Evolutionary conservation across 2,797 vertebrate genomes (phyloP), one percentile per base, ranked within the genome.

Genomic region (Bovichtus diacanthus): DNA sequence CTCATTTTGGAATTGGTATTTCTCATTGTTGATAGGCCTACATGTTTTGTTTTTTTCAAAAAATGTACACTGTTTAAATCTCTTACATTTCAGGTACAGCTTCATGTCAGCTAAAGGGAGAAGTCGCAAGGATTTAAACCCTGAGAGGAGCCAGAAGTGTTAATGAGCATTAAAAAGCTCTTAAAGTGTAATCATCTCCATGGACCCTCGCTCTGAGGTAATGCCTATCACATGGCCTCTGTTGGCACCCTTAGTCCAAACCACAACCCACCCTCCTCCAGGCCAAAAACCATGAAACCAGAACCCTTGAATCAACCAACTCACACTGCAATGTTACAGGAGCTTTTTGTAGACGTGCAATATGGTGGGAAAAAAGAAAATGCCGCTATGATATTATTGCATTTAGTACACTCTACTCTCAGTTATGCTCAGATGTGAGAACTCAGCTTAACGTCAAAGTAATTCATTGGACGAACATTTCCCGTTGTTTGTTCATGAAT

Each of bases 121-220:
- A 67, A 70, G 84, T 72, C 87, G 82, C 23, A 83, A 85, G 58
- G 70, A 81, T 73, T 83, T 61, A 64, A 85, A 88, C 84, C 79
- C 82, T 84, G 83, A 94, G 92, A 85, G 89, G 88, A 95, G 94
- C 58, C 91, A 93, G 91, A 93, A 93, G 93, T 95, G 93, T 96
- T 96, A 96, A 96, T 94, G 73, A 95, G 93, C 93, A 95, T 96
- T 96, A 92, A 93, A 95, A 93, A 93, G 85, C 91, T 90, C 92
- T 95, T 94, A 94, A 86, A 94, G 90, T 74, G 90, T 91, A 93
- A 96, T 95, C 90, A 88, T 94, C 92, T 78, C 53, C 75, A 58
- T 91, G 91, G 92, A 90, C 91, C 91, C 94, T 92, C 87, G 86
- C 91, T 93, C 87, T 92, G 90, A 76, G 79, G 89, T 94, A 94